A percentile compares a stretch with the other conserved stretches of the same genome.
These are phyloP conservation scores for Sisor rabdophorus DNA, from an alignment of 2,113 vertebrate species.

Conservation along the genomic window DNA sequence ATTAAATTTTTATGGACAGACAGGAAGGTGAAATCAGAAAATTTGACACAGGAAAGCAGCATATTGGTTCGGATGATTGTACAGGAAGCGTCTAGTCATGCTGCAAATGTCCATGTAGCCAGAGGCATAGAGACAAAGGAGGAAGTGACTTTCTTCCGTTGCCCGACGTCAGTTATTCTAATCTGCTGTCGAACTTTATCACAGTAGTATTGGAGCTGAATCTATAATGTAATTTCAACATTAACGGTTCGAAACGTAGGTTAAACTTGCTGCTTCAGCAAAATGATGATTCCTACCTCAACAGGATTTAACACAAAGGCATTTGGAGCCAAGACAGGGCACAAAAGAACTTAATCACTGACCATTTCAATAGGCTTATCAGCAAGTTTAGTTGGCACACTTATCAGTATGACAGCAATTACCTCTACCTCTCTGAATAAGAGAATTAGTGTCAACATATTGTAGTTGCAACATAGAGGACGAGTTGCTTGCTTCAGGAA, in stretches of 20 bases:
- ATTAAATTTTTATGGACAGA: constrained; percentile 16
- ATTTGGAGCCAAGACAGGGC: background rate
- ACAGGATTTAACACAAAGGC: constrained; percentile 8
- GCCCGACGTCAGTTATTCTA: constrained; percentile 27
- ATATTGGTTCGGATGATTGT: constrained; percentile 12
- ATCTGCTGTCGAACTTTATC: constrained; percentile 23
- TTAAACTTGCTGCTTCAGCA: background rate
- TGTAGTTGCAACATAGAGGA: constrained; percentile 21
- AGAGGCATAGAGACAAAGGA: constrained; percentile 8
- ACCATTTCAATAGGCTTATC: constrained; percentile 7
- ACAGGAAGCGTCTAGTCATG: constrained; percentile 24
- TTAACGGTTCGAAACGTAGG: background rate
- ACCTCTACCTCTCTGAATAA: constrained; percentile 21
- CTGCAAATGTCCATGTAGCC: background rate
- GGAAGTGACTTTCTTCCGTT: constrained; percentile 38
- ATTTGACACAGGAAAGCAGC: constrained; percentile 14
- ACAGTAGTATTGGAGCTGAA: constrained; percentile 7
- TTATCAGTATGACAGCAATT: constrained; percentile 21
- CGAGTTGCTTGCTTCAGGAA: constrained; percentile 17
- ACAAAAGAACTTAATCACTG: background rate
- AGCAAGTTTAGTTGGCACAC: background rate
- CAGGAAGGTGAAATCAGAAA: constrained; percentile 3
- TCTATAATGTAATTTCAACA: constrained; percentile 10
- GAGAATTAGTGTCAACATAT: constrained; percentile 20
- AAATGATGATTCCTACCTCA: background rate